Evolutionary conservation across 37 sponge, comb jelly and placozoan genomes (phyloP), one percentile per base, ranked within the genome.

Genomic region (Dysidea cf. avara): DNA sequence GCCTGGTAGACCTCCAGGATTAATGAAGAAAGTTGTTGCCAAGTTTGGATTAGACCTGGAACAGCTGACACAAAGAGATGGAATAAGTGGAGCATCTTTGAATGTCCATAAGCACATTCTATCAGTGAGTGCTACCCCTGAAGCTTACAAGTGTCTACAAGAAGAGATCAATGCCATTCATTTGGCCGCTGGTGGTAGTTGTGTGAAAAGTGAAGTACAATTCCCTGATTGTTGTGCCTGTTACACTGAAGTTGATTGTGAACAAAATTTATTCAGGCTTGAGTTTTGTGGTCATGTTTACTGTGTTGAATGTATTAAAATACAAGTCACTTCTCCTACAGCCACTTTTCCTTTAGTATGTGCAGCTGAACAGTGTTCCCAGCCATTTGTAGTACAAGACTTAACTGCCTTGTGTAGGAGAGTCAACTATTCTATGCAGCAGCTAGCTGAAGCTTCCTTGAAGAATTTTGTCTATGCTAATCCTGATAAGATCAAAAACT

Each of bases 321-420:
- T 61, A 12, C 89, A 88, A 24, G 12, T 83, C 0, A 29, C 72
- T 34, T 43, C 84, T 40, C 67, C 53, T 32, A 24, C 84, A 49
- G 30, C 75, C 17, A 72, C 62, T 1, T 73, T 88, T 50, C 89
- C 89, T 13, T 36, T 88, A 13, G n/a, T 14, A 14, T 88, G 89
- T 83, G 84, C 89, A 33, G 68, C 71, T 48, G 83, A 83, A 22
- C 72, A 38, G 12, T 88, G 89, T 68, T 39, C 20, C 24, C n/a
- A 79, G 35, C 53, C 28, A 38, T 79, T 88, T 68, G 84, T 88
- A 14, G 74, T 74, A 81, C 76, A 83, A 73, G 89, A 88, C 39
- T 88, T 77, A 64, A 57, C 61, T n/a, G 79, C 78, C 73, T 61
- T 83, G 12, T 61, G 56, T 47, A 64, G 77, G 26, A 28, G 30